These are phyloP conservation scores for Acanthoscelides obtectus DNA, from an alignment of 2,888 invertebrate genomes.

Conservation along the genomic window DNA sequence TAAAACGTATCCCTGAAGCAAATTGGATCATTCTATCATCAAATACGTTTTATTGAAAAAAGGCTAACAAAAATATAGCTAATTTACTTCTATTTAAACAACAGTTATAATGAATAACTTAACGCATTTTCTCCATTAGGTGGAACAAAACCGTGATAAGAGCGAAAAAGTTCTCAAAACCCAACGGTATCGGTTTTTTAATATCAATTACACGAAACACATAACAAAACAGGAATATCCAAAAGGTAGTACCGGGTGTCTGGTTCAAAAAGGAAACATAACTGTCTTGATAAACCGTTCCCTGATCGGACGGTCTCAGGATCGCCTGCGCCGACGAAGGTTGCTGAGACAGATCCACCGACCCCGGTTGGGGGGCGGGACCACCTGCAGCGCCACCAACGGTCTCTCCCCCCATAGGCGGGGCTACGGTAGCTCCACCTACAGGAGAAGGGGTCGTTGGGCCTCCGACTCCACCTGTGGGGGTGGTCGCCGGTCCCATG, in stretches of 20 bases:
- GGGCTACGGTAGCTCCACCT: slow-evolving; percentile 10
- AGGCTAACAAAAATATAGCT: too few species aligned
- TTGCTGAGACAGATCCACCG: slow-evolving; percentile 36
- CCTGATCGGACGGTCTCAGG: slow-evolving; percentile 29
- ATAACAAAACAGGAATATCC: slow-evolving; percentile 27
- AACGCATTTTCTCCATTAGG: too few species aligned
- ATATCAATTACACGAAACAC: slow-evolving; percentile 20
- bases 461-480: not conserved
- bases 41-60: too few species aligned
- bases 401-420: slow-evolving; percentile 22
- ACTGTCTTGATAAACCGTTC: slow-evolving; percentile 61
- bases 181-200: too few species aligned
- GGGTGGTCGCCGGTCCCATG: not conserved
- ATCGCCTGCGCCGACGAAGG: slow-evolving; percentile 24
- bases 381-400: not conserved
- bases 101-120: too few species aligned
- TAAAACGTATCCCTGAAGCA: too few species aligned
- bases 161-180: too few species aligned
- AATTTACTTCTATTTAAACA: too few species aligned
- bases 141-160: too few species aligned
- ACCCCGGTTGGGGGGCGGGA: slow-evolving; percentile 4
- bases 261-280: slow-evolving; percentile 64
- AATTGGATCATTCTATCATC: too few species aligned
- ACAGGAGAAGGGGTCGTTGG: slow-evolving; percentile 6
- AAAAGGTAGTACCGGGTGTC: slow-evolving; percentile 48